Conservation (phyloP, 2,888 invertebrate genomes). For the Drosophila kambysellisi region DNA sequence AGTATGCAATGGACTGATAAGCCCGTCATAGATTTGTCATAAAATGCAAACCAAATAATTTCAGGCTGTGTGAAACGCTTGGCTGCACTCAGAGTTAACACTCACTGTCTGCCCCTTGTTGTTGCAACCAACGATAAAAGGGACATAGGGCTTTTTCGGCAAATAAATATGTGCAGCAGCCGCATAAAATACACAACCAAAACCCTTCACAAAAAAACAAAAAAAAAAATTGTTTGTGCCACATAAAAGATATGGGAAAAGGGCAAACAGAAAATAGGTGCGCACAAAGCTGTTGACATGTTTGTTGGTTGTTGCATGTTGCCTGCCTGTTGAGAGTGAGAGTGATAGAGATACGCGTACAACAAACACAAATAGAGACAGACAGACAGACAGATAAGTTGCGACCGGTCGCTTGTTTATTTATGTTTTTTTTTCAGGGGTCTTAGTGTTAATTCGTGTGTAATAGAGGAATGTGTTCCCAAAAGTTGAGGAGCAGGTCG, state of each 20-base stretch:
- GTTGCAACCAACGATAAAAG: slow-evolving; percentile 40
- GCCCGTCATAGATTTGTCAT: slow-evolving; percentile 60
- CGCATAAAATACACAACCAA: slow-evolving; percentile 49
- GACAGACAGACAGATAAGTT: slow-evolving; percentile 48
- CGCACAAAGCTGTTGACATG: slow-evolving; percentile 76
- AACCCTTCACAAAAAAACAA: slow-evolving; percentile 13
- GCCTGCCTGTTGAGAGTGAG: slow-evolving; percentile 13
- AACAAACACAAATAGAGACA: slow-evolving; percentile 33
- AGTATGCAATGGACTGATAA: slow-evolving; percentile 43
- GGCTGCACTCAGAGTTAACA: slow-evolving; percentile 30
- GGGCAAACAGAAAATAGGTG: slow-evolving; percentile 36
- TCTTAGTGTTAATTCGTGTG: slow-evolving; percentile 78
- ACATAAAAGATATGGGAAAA: slow-evolving; percentile 41
- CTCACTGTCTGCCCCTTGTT: slow-evolving; percentile 2
- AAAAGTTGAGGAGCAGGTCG: slow-evolving; percentile 29
- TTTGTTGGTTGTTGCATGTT: slow-evolving; percentile 22
- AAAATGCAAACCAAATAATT: slow-evolving; percentile 57
- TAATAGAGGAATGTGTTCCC: slow-evolving; percentile 75
- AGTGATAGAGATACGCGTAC: slow-evolving; percentile 24
- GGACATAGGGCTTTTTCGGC: slow-evolving; percentile 69
- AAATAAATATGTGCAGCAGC: slow-evolving; percentile 75
- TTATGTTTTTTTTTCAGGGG: slow-evolving; percentile 50
- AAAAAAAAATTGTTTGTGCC: slow-evolving; percentile 27
- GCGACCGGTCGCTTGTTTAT: slow-evolving; percentile 56
- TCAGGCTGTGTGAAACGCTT: slow-evolving; percentile 47